Base-by-base conservation (phyloP, 1,140 invertebrate species). In the Oedothorax gibbosus region DNA sequence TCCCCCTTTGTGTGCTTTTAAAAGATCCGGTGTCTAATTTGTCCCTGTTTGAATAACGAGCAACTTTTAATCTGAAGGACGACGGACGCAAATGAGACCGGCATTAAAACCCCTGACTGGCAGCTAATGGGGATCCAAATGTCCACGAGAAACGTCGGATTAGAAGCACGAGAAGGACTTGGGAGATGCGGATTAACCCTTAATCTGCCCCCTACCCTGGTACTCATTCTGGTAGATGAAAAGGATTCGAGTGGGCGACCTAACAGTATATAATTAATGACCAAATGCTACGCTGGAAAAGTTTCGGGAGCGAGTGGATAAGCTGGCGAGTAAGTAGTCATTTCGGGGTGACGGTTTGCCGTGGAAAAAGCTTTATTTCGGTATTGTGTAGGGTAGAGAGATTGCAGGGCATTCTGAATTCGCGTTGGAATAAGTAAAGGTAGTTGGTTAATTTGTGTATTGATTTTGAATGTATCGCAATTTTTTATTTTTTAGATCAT, bases 241-340 rank as follows among this genome's bases (percentile, higher is more conserved):
- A 81, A 69, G 78, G 66, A 82, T 82, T 82, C 66, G 65, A 68
- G 80, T 64, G 15, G 80, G 80, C 56, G 72, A 84, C 71, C 81
- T 84, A 75, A 76, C 71, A 65, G 81, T 49, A 84, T 75, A 84
- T 84, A 84, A 84, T 84, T 84, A 84, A 84, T 84, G 81, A 76
- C 60, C 71, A 75, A 76, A 84, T 76, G 53, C 50, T 66, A 35
- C 15, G 60, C 20, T 73, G 57, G 81, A 73, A 84, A 84, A 84
- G 69, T 73, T 84, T 60, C 51, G 68, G 11, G 20, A 21, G 50
- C 35, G 50, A 53, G 57, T 18, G 69, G 56, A 73, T 62, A 53
- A 65, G 57, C 53, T 35, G 57, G 35, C 35, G 35, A 35, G 35
- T 35, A 35, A 35, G 35, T 35, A 35, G 35, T 35, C 35, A 35